Base-by-base conservation (phyloP, 2,888 invertebrate genomes). In the Epinotia nisella region DNA sequence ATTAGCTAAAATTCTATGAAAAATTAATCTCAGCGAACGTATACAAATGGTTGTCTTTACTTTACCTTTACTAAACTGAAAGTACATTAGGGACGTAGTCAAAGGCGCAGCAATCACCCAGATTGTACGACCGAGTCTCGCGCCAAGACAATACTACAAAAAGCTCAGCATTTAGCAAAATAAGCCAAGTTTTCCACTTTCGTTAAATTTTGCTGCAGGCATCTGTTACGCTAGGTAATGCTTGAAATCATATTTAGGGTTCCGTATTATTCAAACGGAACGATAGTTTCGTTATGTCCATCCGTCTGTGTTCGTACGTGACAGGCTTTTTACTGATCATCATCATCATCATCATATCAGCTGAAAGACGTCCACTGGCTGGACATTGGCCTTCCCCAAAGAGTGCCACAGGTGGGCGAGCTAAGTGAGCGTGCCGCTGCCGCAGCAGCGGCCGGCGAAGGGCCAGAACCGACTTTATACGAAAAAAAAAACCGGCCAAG, bases 81-180 rank as follows among this genome's bases (percentile, higher is more conserved):
- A 64, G 39, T 70, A 70, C 64, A 21, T 58, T 58, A 35, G 58
- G 9, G 21, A 10, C 58, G 35, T 19, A 64, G 55, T 45, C 70
- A 70, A 70, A 70, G 19, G 21, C 68, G 41, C 29, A 49, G 60
- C 56, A 68, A 62, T 62, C 49, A 56, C 58, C n/a, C 51, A 73
- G 62, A 73, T 62, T 59, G 61, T 49, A 65, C 65, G 49, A 17
- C 49, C 45, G 49, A 64, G 58, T 10, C 24, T 59, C 13, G 71
- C 29, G 71, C 59, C 35, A 39, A 68, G 60, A 68, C 68, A 68
- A 68, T 68, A 13, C 68, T 68, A 39, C 19, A 68, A 68, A 68
- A 68, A 60, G 59, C 59, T 51, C 51, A 35, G 15, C 59, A 56
- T 58, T 58, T 29, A 67, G 58, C 45, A 67, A 45, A 67, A 58